phyloP scores from a whole-genome alignment of 1,140 invertebrate species.

The Chrysomallon squamiferum region DNA sequence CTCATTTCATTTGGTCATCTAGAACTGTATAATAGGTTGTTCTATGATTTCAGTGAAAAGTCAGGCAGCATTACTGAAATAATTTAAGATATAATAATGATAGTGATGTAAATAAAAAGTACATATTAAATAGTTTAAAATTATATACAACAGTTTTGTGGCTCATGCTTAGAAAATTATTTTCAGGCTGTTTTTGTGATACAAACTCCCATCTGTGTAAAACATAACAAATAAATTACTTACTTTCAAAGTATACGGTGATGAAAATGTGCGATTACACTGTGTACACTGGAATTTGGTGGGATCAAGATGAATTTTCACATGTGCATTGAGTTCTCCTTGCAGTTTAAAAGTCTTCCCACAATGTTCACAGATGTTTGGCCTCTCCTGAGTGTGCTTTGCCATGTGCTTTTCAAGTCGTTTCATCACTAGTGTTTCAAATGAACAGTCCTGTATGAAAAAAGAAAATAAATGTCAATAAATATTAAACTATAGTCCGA shows the following conservation, averaged over 20 bases:
- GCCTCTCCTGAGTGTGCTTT: background rate
- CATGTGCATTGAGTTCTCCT: background rate
- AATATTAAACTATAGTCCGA: background rate
- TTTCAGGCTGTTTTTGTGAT: no score
- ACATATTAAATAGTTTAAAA: no score
- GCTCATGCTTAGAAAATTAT: no score
- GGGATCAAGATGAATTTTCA: background rate
- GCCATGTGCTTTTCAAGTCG: background rate
- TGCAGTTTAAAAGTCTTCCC: background rate
- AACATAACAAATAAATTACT: background rate
- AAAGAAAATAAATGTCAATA: background rate
- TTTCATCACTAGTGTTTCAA: background rate
- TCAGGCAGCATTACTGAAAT: no score
- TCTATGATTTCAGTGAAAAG: no score
- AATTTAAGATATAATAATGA: no score
- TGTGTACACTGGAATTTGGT: background rate
- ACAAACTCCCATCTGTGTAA: background rate
- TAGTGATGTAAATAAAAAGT: no score
- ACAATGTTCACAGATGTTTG: background rate
- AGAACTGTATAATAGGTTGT: no score
- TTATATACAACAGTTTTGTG: no score
- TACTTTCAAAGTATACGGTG: background rate
- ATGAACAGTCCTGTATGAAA: background rate
- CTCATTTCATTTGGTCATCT: no score
- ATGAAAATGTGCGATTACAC: background rate